Conservation (phyloP, 2,113 vertebrate species). For the Chelonoidis abingdonii region DNA sequence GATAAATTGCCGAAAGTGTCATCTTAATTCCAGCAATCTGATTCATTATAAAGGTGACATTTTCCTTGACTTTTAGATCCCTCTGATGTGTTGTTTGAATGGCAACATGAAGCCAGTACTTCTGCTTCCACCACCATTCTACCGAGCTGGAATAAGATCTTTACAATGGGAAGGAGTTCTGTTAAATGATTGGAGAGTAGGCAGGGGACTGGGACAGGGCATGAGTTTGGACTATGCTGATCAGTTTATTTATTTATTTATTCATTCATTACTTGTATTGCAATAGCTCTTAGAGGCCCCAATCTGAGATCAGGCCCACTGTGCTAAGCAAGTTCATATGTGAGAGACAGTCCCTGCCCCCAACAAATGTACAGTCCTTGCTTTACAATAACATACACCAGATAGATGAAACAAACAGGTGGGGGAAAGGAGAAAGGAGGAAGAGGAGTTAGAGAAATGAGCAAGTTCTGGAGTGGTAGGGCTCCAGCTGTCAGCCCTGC, state of each 20-base stretch:
- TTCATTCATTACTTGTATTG: not conserved
- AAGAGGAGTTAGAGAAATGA: not conserved
- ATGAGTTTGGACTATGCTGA: not conserved
- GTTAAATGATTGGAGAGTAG: not conserved
- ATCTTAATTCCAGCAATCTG: not conserved
- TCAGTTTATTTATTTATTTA: conserved; percentile 13
- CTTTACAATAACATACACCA: not conserved
- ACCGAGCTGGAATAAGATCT: not conserved
- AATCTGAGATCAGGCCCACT: not conserved
- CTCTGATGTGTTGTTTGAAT: not conserved
- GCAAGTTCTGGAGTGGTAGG: not conserved
- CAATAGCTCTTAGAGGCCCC: not conserved
- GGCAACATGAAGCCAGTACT: not conserved
- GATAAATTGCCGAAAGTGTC: not conserved
- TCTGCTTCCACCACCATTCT: not conserved
- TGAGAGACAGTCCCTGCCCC: not conserved
- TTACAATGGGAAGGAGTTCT: not conserved
- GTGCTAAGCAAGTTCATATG: not conserved
- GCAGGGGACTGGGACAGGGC: not conserved
- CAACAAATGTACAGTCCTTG: not conserved
- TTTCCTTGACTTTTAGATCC: not conserved
- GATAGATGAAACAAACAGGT: not conserved
- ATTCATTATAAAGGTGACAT: not conserved
- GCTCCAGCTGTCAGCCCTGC: no score
- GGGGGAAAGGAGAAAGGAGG: not conserved